Percentiles rank a stretch among this genome's conserved stretches.
These are phyloP conservation scores for Acronicta aceris DNA, from an alignment of 2,888 invertebrate species.

Conservation along the genomic window DNA sequence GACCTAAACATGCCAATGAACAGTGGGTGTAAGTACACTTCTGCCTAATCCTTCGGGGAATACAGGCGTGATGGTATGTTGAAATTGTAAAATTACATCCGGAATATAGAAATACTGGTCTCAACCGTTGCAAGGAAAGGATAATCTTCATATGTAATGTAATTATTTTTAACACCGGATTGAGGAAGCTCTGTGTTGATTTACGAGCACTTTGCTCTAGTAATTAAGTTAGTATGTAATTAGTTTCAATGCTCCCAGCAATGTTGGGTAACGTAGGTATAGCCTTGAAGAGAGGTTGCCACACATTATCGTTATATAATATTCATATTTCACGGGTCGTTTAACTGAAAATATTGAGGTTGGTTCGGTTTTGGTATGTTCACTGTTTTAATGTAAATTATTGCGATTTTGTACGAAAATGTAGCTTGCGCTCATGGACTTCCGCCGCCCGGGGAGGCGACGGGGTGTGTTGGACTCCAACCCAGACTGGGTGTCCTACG, in stretches of 20 bases:
- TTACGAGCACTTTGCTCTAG: conserved; percentile 26
- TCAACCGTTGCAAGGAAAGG: background rate
- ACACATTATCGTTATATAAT: conserved; percentile 49
- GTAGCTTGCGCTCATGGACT: too few relatives aligned
- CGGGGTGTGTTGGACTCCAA: too few relatives aligned
- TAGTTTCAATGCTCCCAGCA: conserved; percentile 38
- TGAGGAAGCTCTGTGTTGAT: conserved; percentile 40
- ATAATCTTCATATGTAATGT: background rate
- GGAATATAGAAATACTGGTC: background rate
- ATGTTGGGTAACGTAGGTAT: conserved; percentile 7
- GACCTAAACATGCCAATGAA: too few relatives aligned
- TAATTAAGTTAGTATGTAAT: conserved; percentile 44
- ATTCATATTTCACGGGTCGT: conserved; percentile 43
- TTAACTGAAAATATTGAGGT: conserved; percentile 36
- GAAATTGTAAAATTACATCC: background rate
- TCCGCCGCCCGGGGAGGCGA: too few relatives aligned
- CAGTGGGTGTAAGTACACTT: too few relatives aligned
- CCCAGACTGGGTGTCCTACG: too few relatives aligned
- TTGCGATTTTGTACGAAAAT: too few relatives aligned
- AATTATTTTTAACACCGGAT: conserved; percentile 48
- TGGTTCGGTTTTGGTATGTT: conserved; percentile 15
- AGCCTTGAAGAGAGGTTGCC: conserved; percentile 44
- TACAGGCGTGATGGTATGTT: too few relatives aligned
- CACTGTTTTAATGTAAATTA: background rate
- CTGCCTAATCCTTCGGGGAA: too few relatives aligned